Evolutionary conservation across 64 coral and sea anemone species (phyloP).

Genomic region (Stichodactyla helianthus): DNA sequence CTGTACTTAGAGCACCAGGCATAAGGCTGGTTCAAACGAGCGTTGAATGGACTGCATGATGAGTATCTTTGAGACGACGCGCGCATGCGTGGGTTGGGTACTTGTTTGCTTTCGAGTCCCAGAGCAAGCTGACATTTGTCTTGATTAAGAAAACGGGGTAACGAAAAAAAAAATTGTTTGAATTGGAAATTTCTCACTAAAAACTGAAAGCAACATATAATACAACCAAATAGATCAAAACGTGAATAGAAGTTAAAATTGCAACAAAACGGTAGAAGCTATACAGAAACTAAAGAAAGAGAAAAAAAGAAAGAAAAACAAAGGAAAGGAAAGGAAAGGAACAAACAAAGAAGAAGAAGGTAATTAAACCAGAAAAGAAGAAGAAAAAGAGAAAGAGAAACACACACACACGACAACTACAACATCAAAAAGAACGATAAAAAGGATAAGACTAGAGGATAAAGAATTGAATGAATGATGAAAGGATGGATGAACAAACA

Average conservation of each 20-base stretch:
- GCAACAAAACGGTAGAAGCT: too few species aligned
- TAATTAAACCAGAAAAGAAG: too few species aligned
- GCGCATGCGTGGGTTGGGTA: conserved; percentile 52
- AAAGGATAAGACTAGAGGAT: background rate
- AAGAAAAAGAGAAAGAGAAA: background rate
- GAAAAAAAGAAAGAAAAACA: background rate
- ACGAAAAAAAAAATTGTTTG: background rate
- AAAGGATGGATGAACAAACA: too few species aligned
- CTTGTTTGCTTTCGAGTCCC: conserved; percentile 56
- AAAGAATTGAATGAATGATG: background rate
- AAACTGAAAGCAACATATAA: too few species aligned
- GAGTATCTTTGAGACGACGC: conserved; percentile 64
- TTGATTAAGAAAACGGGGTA: background rate
- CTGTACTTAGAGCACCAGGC: conserved; percentile 48
- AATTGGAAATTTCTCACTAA: too few species aligned
- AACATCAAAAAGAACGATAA: too few species aligned
- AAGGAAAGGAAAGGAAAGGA: background rate
- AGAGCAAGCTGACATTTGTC: conserved; percentile 68
- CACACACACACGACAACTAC: too few species aligned
- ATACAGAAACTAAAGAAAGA: background rate
- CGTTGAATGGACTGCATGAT: conserved; percentile 59
- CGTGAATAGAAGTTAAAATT: too few species aligned
- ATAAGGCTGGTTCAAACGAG: conserved; percentile 50
- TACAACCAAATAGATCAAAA: too few species aligned
- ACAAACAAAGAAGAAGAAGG: background rate